Percentiles rank a stretch among this genome's conserved stretches.
These are phyloP conservation scores for Vanessa tameamea DNA, from an alignment of 1,140 invertebrate genomes.

Conservation along the genomic window DNA sequence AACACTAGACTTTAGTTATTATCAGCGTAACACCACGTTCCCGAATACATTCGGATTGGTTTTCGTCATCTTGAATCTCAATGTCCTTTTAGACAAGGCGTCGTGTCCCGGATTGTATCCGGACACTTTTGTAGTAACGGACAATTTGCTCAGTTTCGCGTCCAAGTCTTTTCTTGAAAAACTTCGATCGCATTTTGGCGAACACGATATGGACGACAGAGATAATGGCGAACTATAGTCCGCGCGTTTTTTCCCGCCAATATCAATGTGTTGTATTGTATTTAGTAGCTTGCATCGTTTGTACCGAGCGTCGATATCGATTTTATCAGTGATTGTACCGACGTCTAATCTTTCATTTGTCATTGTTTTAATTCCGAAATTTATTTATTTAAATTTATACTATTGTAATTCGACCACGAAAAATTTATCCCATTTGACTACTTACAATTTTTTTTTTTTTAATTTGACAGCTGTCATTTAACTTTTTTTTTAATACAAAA, in stretches of 20 bases:
- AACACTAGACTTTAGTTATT: not conserved
- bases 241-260: constrained; percentile 44
- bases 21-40: constrained; percentile 19
- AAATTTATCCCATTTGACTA: too few species aligned
- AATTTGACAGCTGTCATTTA: not conserved
- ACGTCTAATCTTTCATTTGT: constrained; percentile 10
- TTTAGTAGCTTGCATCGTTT: constrained; percentile 49
- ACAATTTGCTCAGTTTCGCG: constrained; percentile 47
- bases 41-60: constrained; percentile 24
- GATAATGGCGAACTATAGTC: constrained; percentile 35
- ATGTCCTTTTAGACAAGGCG: constrained; percentile 49
- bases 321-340: constrained; percentile 11
- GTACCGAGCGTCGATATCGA: constrained; percentile 40
- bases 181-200: constrained; percentile 19
- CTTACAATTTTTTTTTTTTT: too few species aligned
- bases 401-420: too few species aligned
- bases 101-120: constrained; percentile 57
- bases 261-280: constrained; percentile 60
- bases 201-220: constrained; percentile 41
- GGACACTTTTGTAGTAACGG: constrained; percentile 50
- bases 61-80: constrained; percentile 28
- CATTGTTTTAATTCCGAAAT: constrained; percentile 5
- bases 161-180: constrained; percentile 27
- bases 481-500: constrained; percentile 1
- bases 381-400: not conserved